phyloP scores from a whole-genome alignment of 2,113 vertebrate genomes.

The Anseranas semipalmata region DNA sequence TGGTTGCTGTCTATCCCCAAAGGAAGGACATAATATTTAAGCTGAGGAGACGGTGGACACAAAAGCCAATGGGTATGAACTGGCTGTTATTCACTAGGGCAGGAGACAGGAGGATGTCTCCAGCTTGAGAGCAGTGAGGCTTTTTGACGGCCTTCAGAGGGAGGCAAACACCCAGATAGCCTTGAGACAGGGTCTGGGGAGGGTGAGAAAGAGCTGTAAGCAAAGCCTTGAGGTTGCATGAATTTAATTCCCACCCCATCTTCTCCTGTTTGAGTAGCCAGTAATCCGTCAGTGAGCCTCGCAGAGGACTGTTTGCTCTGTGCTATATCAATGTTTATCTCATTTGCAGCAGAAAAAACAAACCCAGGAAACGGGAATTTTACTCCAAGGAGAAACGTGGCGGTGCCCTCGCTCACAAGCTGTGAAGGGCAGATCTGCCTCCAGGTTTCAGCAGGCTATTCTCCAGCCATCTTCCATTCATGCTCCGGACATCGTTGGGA shows the following conservation, averaged over 20 bases:
- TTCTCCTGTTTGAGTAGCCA: constrained; percentile 32
- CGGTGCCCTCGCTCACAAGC: accelerated
- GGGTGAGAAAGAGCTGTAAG: not conserved
- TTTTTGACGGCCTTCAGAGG: not conserved
- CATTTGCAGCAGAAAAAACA: not conserved
- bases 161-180: not conserved
- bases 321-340: constrained; percentile 16
- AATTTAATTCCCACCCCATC: not conserved
- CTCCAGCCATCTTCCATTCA: constrained; percentile 35
- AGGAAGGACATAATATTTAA: not conserved
- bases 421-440: constrained; percentile 22
- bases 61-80: not conserved
- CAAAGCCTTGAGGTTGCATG: not conserved
- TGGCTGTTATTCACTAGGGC: not conserved
- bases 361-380: not conserved
- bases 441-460: not conserved
- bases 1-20: not conserved
- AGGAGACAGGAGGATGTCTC: not conserved
- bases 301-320: not conserved
- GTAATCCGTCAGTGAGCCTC: constrained; percentile 1
- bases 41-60: accelerated
- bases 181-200: not conserved
- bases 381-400: accelerated
- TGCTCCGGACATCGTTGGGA: not conserved
- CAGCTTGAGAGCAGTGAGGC: accelerated